Percentiles rank a stretch among this genome's conserved stretches.
Evolutionary conservation across 1,140 invertebrate species (phyloP).

Genomic region (Euglossa dilemma): DNA sequence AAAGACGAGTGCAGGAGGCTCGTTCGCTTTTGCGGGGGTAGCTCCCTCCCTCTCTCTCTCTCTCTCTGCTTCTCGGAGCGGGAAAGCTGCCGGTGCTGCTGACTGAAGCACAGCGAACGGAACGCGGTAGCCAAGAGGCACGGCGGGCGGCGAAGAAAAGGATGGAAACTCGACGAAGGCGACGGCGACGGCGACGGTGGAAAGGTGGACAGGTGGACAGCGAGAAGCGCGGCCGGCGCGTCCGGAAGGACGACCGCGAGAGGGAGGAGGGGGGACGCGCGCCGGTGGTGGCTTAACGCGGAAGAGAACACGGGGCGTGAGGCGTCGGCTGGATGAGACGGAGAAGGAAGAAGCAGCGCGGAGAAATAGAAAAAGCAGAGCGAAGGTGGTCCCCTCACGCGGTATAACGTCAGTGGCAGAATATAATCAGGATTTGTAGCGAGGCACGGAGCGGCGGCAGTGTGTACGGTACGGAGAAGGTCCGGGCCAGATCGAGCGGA

Average conservation of each 20-base stretch:
- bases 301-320: conserved; percentile 35
- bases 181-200: neutral
- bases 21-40: conserved; percentile 56
- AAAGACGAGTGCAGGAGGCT: conserved; percentile 72
- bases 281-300: conserved; percentile 56
- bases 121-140: neutral
- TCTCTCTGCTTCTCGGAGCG: no score
- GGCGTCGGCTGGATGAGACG: neutral
- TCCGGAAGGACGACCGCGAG: conserved; percentile 1
- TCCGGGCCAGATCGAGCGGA: conserved; percentile 40
- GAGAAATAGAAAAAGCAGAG: conserved; percentile 82
- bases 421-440: conserved; percentile 83
- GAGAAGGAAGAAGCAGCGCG: conserved; percentile 42
- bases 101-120: conserved; percentile 33
- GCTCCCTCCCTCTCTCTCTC: conserved; percentile 4
- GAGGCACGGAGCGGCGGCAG: conserved; percentile 56
- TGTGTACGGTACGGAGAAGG: conserved; percentile 15
- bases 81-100: conserved; percentile 12
- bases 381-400: conserved; percentile 76
- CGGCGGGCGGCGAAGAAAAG: neutral
- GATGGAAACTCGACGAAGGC: neutral
- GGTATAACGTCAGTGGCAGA: conserved; percentile 82
- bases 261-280: conserved; percentile 30
- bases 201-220: conserved; percentile 36
- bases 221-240: neutral